Percentiles rank a stretch among this genome's conserved stretches.
These are phyloP conservation scores for Nomada fabriciana DNA, from an alignment of 2,888 invertebrate genomes.

Conservation along the genomic window DNA sequence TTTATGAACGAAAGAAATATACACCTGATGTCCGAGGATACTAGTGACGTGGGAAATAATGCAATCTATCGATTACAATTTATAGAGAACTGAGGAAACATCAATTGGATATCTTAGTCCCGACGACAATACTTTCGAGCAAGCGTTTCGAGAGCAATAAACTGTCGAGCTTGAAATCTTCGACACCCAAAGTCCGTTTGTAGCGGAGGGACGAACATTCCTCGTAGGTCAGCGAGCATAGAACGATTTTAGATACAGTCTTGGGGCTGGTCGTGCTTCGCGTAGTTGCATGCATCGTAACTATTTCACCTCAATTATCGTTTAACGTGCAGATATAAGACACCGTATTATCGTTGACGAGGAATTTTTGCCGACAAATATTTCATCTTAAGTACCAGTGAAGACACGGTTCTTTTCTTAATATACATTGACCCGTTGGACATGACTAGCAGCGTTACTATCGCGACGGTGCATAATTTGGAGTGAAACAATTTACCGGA, in stretches of 20 bases:
- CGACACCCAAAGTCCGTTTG: slow-evolving; percentile 62
- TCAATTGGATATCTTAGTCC: not conserved
- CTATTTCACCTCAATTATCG: slow-evolving; percentile 36
- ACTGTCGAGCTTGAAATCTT: slow-evolving; percentile 32
- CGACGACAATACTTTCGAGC: not conserved
- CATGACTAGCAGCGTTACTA: not conserved
- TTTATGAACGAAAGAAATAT: too few relatives aligned
- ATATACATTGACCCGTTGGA: not conserved
- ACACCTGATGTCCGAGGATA: too few relatives aligned
- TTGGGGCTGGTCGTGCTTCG: slow-evolving; percentile 68
- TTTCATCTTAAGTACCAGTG: not conserved
- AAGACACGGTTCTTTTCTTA: too few relatives aligned
- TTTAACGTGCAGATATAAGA: slow-evolving; percentile 15
- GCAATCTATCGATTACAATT: too few relatives aligned
- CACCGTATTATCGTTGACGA: not conserved
- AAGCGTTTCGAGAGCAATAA: slow-evolving; percentile 24
- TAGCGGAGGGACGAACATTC: slow-evolving; percentile 71
- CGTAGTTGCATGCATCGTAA: slow-evolving; percentile 19
- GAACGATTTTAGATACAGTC: slow-evolving; percentile 79
- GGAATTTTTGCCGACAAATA: not conserved
- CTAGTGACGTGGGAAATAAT: too few relatives aligned
- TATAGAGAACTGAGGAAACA: too few relatives aligned
- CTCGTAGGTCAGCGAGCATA: slow-evolving; percentile 75
- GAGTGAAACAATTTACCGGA: not conserved
- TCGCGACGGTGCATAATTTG: too few relatives aligned